Evolutionary conservation across 2,888 invertebrate genomes (phyloP).

Genomic region (Pseudococcus longispinus): DNA sequence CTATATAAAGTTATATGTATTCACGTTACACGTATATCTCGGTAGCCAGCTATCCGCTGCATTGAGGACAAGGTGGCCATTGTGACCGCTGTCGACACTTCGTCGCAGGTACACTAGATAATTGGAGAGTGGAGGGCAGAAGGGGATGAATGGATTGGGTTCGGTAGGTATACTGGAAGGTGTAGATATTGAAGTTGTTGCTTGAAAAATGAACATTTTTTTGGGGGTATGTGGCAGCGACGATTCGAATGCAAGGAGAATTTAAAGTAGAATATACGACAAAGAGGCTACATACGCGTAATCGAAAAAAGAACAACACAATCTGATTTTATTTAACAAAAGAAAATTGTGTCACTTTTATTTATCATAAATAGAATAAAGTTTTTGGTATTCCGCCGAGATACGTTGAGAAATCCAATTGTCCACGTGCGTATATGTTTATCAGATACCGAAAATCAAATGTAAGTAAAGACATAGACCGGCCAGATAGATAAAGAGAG

Average conservation of each 20-base stretch:
- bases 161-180: background rate
- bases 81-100: background rate
- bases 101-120: background rate
- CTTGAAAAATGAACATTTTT: background rate
- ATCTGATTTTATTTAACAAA: constrained; percentile 54
- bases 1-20: background rate
- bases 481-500: background rate
- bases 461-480: constrained; percentile 11
- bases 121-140: background rate
- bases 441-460: constrained; percentile 55
- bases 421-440: constrained; percentile 57
- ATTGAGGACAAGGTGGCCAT: background rate
- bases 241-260: background rate
- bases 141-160: background rate
- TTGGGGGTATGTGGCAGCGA: background rate
- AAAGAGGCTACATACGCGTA: background rate
- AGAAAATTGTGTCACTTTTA: constrained; percentile 56
- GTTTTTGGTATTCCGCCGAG: constrained; percentile 56
- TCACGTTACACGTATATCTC: background rate
- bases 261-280: background rate
- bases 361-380: constrained; percentile 57
- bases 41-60: background rate
- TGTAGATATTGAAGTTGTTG: background rate
- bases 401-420: constrained; percentile 55
- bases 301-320: constrained; percentile 34